phyloP scores from a whole-genome alignment of 2,797 vertebrate genomes.

The Hippocampus kuda region DNA sequence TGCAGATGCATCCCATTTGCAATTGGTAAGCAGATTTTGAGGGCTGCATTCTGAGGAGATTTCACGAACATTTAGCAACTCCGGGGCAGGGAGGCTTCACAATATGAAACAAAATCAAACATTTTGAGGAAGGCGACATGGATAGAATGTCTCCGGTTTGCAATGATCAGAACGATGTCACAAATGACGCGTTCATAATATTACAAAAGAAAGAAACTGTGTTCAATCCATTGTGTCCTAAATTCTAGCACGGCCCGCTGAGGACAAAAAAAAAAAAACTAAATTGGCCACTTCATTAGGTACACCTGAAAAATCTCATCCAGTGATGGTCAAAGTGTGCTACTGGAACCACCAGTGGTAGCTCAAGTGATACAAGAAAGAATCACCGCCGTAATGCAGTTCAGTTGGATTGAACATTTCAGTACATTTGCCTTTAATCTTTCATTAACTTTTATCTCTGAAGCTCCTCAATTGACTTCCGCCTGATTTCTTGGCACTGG shows the following conservation, averaged over 20 bases:
- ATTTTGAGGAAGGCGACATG: conserved; percentile 26
- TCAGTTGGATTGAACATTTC: no score
- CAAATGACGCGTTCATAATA: not conserved
- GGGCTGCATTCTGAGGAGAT: not conserved
- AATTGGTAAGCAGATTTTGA: conserved; percentile 37
- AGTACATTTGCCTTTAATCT: no score
- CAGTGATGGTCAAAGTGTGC: no score
- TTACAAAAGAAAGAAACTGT: not conserved
- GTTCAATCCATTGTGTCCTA: not conserved
- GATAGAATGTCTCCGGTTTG: not conserved
- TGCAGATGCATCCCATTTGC: conserved; percentile 50
- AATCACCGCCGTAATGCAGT: no score
- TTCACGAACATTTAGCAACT: not conserved
- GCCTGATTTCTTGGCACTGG: no score
- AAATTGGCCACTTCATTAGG: not conserved
- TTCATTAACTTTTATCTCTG: no score
- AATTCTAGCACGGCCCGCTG: not conserved
- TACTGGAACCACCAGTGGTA: no score
- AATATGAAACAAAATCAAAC: conserved; percentile 28
- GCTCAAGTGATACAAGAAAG: no score
- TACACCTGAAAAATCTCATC: no score
- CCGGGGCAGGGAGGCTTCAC: conserved; percentile 26
- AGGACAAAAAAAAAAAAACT: not conserved
- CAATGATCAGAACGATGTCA: not conserved
- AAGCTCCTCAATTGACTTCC: no score